Percentiles rank a stretch among this genome's conserved stretches.
phyloP scores from a whole-genome alignment of 1,140 invertebrate species.

The Zaprionus nigranus region DNA sequence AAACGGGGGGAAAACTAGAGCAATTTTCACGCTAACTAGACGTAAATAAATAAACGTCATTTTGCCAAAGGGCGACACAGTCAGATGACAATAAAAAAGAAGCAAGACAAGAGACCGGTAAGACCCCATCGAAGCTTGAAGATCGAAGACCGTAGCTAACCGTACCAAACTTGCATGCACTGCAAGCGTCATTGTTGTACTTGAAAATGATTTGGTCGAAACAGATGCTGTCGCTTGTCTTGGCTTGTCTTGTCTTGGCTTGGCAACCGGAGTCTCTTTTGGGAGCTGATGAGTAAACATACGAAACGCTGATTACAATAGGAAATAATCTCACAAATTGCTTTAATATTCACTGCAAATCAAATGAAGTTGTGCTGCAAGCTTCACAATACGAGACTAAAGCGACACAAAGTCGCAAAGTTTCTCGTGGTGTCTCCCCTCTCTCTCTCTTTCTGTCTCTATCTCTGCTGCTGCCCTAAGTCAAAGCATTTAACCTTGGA shows the following conservation, averaged over 20 bases:
- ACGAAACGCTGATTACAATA: constrained; percentile 76
- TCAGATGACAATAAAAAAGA: constrained; percentile 4
- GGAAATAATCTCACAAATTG: constrained; percentile 84
- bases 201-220: constrained; percentile 72
- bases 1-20: constrained; percentile 53
- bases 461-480: constrained; percentile 34
- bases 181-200: constrained; percentile 51
- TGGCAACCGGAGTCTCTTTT: constrained; percentile 5
- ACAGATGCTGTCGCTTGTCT: constrained; percentile 12
- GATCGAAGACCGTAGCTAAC: constrained; percentile 14
- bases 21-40: constrained; percentile 77
- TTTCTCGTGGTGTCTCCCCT: constrained; percentile 51
- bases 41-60: constrained; percentile 56
- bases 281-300: constrained; percentile 34
- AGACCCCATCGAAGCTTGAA: constrained; percentile 34
- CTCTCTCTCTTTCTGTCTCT: neutral
- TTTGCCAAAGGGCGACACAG: constrained; percentile 38
- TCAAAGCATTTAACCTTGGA: constrained; percentile 83
- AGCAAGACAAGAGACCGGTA: constrained; percentile 5
- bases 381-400: constrained; percentile 44
- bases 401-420: constrained; percentile 77
- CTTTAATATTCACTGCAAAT: constrained; percentile 84
- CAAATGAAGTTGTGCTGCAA: constrained; percentile 73
- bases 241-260: constrained; percentile 4
- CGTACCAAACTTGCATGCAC: constrained; percentile 21